Evolutionary conservation across 2,113 vertebrate species (phyloP).

Genomic region (Chitala chitala): DNA sequence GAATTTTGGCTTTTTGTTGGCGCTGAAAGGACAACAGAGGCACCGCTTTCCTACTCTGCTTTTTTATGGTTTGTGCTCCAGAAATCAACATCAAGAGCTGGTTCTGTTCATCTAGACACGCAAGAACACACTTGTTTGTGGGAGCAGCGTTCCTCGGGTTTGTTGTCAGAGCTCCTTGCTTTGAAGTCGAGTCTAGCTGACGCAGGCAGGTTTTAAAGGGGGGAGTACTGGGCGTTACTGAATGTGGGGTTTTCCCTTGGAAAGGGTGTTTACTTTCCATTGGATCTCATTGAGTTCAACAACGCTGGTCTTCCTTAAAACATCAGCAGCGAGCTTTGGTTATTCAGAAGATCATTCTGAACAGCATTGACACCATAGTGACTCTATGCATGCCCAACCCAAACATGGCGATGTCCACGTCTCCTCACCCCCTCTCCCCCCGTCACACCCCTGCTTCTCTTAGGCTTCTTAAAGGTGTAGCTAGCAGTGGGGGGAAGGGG

Average conservation of each 20-base stretch:
- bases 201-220: conserved; percentile 2
- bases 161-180: background rate
- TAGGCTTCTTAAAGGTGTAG: background rate
- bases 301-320: too few relatives aligned
- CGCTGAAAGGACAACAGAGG: background rate
- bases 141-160: background rate
- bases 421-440: background rate
- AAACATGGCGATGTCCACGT: background rate
- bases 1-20: background rate
- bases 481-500: too few relatives aligned
- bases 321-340: background rate
- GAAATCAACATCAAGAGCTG: background rate
- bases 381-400: background rate
- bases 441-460: background rate
- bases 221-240: background rate
- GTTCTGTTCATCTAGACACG: background rate
- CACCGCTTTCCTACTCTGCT: background rate
- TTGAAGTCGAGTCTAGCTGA: background rate
- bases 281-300: too few relatives aligned
- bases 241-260: background rate
- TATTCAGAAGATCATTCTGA: background rate
- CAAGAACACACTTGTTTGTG: background rate
- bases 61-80: conserved; percentile 1
- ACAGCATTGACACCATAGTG: too few relatives aligned
- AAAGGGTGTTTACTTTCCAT: background rate